These are phyloP conservation scores for Eurosta solidaginis DNA, from an alignment of 1,140 invertebrate species.

Conservation along the genomic window DNA sequence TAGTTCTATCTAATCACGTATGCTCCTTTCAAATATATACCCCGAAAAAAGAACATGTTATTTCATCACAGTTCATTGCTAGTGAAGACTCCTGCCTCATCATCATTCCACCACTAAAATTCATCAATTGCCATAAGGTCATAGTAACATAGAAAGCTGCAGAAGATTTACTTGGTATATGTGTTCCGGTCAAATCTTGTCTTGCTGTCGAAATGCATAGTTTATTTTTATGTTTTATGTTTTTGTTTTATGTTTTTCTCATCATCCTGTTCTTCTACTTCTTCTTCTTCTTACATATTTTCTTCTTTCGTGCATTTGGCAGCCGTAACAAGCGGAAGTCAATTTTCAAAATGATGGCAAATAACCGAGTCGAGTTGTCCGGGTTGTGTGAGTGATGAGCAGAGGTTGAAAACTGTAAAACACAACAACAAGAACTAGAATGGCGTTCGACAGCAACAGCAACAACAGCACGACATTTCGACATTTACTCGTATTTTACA, in stretches of 20 bases:
- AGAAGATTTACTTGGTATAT: neutral
- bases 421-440: too few species aligned
- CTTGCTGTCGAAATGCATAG: slow-evolving; percentile 10
- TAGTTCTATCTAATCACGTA: too few species aligned
- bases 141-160: neutral
- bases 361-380: slow-evolving; percentile 26
- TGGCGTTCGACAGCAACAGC: neutral
- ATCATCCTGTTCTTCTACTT: too few species aligned
- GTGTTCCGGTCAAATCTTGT: slow-evolving; percentile 15
- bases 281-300: too few species aligned
- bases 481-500: slow-evolving; percentile 27
- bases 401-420: neutral
- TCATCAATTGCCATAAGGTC: neutral
- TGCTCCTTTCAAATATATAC: too few species aligned
- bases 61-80: neutral
- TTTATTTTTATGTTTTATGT: neutral
- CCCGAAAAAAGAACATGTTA: too few species aligned
- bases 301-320: neutral
- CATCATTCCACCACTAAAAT: neutral
- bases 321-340: slow-evolving; percentile 22
- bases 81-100: neutral
- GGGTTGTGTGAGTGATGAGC: slow-evolving; percentile 16
- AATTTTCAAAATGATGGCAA: slow-evolving; percentile 28
- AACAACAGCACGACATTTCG: neutral
- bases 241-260: too few species aligned